phyloP scores from a whole-genome alignment of 1,140 invertebrate species.

The Papilio helenus region DNA sequence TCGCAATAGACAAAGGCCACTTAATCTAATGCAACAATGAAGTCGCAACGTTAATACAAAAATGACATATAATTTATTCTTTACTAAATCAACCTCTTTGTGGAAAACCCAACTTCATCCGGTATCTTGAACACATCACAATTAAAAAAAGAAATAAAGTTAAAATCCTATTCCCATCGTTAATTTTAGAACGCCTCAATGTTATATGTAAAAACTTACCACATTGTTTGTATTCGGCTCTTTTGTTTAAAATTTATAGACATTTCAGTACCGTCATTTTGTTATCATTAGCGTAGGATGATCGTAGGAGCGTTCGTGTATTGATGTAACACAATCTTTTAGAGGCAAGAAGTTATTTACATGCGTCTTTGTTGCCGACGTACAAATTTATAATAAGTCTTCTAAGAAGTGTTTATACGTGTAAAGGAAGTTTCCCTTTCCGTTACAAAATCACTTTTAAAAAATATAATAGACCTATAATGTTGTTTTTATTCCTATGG shows the following conservation, averaged over 20 bases:
- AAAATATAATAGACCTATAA: no score
- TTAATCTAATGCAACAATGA: no score
- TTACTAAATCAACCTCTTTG: no score
- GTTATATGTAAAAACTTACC: neutral
- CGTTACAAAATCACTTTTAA: neutral
- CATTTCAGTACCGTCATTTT: neutral
- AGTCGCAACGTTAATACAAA: no score
- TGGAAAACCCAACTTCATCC: no score
- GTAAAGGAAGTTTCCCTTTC: neutral
- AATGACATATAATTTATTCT: no score
- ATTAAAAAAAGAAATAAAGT: no score
- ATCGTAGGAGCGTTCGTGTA: neutral
- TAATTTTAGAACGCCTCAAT: neutral
- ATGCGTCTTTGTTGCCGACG: neutral
- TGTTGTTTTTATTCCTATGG: no score
- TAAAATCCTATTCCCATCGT: no score
- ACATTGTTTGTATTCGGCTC: neutral
- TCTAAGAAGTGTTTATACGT: neutral
- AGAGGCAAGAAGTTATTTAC: neutral
- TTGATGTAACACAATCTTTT: neutral
- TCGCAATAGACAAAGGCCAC: neutral
- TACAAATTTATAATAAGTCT: neutral
- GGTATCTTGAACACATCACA: no score
- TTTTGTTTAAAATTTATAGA: neutral
- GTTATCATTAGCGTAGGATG: conserved; percentile 4